Conservation (phyloP, 53 echinoderm and acorn worm species). For the Glandiceps talaboti region DNA sequence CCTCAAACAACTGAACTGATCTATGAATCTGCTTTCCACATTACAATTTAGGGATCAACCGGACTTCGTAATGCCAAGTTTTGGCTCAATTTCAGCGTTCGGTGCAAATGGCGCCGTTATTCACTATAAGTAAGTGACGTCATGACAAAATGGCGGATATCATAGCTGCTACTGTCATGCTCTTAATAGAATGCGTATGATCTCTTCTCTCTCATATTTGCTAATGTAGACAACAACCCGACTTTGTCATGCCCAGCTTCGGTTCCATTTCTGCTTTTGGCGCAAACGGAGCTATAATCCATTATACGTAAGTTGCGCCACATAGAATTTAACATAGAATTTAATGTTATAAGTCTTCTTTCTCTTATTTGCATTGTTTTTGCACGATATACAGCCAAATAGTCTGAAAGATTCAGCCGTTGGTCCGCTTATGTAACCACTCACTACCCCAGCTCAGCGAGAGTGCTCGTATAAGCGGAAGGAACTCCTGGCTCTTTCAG, state of each 20-base stretch:
- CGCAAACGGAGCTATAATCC: slow-evolving; percentile 77
- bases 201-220: background rate
- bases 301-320: slow-evolving; percentile 67
- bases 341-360: too few species aligned
- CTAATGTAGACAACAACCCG: slow-evolving; percentile 11
- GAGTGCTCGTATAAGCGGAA: too few species aligned
- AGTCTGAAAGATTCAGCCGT: too few species aligned
- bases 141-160: background rate
- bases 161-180: background rate
- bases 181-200: background rate
- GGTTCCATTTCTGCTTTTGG: slow-evolving; percentile 83
- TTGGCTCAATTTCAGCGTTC: slow-evolving; percentile 82
- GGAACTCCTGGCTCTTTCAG: too few species aligned
- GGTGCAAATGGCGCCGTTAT: slow-evolving; percentile 80
- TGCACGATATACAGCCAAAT: too few species aligned
- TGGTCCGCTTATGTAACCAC: too few species aligned
- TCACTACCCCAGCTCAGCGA: too few species aligned
- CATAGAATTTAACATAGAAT: too few species aligned
- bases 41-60: slow-evolving; percentile 11
- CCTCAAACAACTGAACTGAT: too few species aligned
- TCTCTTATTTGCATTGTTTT: too few species aligned
- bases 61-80: slow-evolving; percentile 51
- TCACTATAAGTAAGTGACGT: slow-evolving; percentile 50
- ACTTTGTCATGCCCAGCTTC: slow-evolving; percentile 59
- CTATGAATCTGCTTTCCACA: too few species aligned